A percentile compares a stretch with the other conserved stretches of the same genome.
phyloP scores from a whole-genome alignment of 2,888 invertebrate genomes.

The Rotaria macrura region DNA sequence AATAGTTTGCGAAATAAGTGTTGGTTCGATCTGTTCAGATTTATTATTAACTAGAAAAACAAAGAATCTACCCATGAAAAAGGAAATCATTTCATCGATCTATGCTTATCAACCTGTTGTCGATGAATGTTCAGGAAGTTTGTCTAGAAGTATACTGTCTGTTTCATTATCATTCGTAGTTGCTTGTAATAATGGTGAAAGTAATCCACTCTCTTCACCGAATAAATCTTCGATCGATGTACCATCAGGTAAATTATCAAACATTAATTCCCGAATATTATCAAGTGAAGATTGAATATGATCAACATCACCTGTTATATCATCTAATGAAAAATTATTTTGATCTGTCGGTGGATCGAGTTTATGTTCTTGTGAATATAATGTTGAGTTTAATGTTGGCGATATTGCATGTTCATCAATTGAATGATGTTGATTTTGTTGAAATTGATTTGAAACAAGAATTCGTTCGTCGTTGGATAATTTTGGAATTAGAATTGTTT shows the following conservation, averaged over 20 bases:
- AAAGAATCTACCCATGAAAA: background rate
- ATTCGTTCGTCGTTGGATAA: background rate
- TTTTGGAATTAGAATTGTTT: background rate
- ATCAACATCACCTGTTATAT: slow-evolving; percentile 3
- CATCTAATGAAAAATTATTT: background rate
- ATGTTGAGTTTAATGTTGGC: background rate
- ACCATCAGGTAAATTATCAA: background rate
- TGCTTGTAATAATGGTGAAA: background rate
- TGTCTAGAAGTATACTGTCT: background rate
- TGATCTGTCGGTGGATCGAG: background rate
- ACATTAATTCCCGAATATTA: background rate
- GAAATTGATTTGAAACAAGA: background rate
- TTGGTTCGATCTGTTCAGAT: background rate
- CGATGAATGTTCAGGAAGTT: background rate
- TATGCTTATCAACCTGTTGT: background rate
- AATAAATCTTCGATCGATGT: background rate
- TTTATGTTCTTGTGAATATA: background rate
- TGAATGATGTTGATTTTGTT: no score
- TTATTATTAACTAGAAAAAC: background rate
- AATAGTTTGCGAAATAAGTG: background rate
- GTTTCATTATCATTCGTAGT: background rate
- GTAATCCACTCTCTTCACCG: background rate
- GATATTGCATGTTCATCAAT: background rate
- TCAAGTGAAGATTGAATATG: background rate
- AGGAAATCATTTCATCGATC: no score